These are phyloP conservation scores for Hyles euphorbiae DNA, from an alignment of 1,140 invertebrate species.

Conservation along the genomic window DNA sequence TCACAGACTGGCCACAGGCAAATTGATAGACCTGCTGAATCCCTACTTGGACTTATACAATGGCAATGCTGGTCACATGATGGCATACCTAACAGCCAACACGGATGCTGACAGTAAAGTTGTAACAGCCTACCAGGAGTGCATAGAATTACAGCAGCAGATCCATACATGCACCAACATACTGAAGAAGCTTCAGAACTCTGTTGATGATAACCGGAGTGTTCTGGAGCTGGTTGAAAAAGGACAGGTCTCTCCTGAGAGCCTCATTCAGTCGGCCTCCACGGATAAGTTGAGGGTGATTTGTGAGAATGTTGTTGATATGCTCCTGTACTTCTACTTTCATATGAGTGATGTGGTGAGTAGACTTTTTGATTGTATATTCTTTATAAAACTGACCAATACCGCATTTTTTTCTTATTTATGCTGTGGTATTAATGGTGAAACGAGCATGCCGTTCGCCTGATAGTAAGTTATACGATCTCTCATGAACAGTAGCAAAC, in stretches of 20 bases:
- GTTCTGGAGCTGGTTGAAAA: slow-evolving; percentile 44
- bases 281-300: slow-evolving; percentile 88
- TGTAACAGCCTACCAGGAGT: slow-evolving; percentile 85
- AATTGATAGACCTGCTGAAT: slow-evolving; percentile 84
- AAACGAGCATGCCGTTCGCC: too few relatives aligned
- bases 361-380: slow-evolving; percentile 8
- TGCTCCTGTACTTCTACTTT: slow-evolving; percentile 83
- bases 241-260: slow-evolving; percentile 53
- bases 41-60: slow-evolving; percentile 85
- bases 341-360: slow-evolving; percentile 74
- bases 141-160: slow-evolving; percentile 69
- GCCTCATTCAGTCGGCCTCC: slow-evolving; percentile 77
- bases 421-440: too few relatives aligned
- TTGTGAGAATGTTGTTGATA: slow-evolving; percentile 87
- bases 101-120: slow-evolving; percentile 83
- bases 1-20: slow-evolving; percentile 85
- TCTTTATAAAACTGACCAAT: too few relatives aligned
- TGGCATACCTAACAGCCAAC: slow-evolving; percentile 84
- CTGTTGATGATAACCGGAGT: slow-evolving; percentile 35
- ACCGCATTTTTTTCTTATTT: too few relatives aligned
- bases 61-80: slow-evolving; percentile 87
- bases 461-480: too few relatives aligned
- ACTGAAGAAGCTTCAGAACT: slow-evolving; percentile 51
- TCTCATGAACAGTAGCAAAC: too few relatives aligned
- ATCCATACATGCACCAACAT: slow-evolving; percentile 66